phyloP scores from a whole-genome alignment of 2,113 vertebrate species.

The Cervus canadensis region DNA sequence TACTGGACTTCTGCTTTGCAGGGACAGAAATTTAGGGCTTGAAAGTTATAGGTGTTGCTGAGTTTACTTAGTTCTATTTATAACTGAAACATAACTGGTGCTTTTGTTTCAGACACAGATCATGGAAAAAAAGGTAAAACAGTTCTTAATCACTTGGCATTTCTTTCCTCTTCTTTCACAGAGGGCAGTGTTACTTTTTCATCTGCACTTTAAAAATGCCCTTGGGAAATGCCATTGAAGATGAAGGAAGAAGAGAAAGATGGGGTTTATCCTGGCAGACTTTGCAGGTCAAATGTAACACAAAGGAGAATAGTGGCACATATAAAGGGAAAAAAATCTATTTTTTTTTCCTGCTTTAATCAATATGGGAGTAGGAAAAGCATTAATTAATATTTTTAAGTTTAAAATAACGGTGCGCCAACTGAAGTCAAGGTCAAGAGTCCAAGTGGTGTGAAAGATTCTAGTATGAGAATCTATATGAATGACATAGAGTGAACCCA shows the following conservation, averaged over 20 bases:
- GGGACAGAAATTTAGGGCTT: background rate
- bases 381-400: background rate
- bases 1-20: background rate
- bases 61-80: slow-evolving; percentile 29
- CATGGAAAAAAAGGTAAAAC: background rate
- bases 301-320: background rate
- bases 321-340: background rate
- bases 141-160: slow-evolving; percentile 8
- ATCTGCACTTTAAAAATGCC: slow-evolving; percentile 37
- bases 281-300: slow-evolving; percentile 16
- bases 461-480: background rate
- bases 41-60: background rate
- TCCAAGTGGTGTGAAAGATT: background rate
- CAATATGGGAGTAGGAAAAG: background rate
- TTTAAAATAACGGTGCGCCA: background rate
- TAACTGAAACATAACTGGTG: slow-evolving; percentile 29
- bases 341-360: background rate
- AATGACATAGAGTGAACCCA: background rate
- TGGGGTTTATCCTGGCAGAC: background rate
- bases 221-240: slow-evolving; percentile 11
- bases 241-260: background rate
- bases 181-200: slow-evolving; percentile 24
- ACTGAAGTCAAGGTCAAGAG: background rate
- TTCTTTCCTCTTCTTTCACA: background rate
- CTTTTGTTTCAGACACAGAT: background rate